Evolutionary conservation across 2,797 vertebrate species (phyloP), one percentile per base, ranked within the genome.

Genomic region (Coranthus polyacanthus): DNA sequence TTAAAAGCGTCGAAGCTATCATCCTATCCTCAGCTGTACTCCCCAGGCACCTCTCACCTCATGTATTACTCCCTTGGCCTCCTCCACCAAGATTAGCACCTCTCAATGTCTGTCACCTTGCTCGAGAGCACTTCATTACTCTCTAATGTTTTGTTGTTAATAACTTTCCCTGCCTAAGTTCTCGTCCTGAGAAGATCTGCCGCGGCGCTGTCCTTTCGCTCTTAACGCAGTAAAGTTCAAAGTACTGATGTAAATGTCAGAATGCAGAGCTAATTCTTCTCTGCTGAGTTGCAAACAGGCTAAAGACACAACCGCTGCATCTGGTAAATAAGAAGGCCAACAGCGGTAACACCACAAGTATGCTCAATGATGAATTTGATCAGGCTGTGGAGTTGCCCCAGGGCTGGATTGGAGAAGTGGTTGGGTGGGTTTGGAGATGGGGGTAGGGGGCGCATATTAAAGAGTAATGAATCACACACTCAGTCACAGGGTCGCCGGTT

Each of bases 401-500:
- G 82, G 90, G 87, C 88, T 82, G 75, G 66, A 83, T 74, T 64
- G 88, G 85, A 89, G 88, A 88, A 88, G 88, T 82, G 88, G 85
- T 90, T 79, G 88, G 83, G 83, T 79, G 82, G 79, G 87, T 85
- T 79, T 73, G 82, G 79, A 76, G 78, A 75, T 68, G 75, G 85
- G 81, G 83, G 80, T 72, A 73, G 64, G 80, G 79, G 79, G 79
- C 78, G 81, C 88, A 89, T 92, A 93, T 93, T 94, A 92, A 93
- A 94, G 91, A 87, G 91, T 93, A 94, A 94, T 94, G 93, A 94
- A 94, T 93, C 93, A 94, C 93, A 94, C 91, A 93, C 92, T 86
- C 91, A 93, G 93, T 94, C 93, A 94, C 92, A 93, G 92, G 93
- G 92, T 92, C 90, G 92, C 88, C 81, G 21, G 87, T 88, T 89